Conservation (phyloP, 1,140 invertebrate species). For the Pseudomyrmex dendroicus region DNA sequence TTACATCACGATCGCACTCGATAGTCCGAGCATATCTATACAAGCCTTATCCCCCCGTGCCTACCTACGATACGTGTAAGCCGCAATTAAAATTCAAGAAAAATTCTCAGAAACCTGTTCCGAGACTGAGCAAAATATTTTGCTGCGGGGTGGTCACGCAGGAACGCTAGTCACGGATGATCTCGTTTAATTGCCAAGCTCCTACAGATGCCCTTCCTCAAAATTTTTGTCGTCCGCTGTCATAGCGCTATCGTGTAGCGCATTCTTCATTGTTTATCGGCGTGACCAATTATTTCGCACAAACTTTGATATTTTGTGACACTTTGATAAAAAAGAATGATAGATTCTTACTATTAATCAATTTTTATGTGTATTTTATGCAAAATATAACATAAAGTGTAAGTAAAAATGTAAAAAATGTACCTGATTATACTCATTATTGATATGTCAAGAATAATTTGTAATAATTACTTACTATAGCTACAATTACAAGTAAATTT, state of each 20-base stretch:
- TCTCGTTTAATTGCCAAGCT: constrained; percentile 69
- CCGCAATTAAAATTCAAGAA: constrained; percentile 75
- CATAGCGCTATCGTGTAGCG: neutral
- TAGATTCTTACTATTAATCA: neutral
- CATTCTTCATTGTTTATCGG: neutral
- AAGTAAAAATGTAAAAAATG: neutral
- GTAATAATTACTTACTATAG: too few species aligned
- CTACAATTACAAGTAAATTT: too few species aligned
- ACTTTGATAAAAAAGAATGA: neutral
- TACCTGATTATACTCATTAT: neutral
- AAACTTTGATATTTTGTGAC: constrained; percentile 16
- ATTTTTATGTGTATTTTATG: neutral
- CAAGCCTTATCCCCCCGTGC: constrained; percentile 44
- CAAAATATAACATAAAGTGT: neutral
- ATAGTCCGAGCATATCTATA: constrained; percentile 62
- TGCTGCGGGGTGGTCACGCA: constrained; percentile 63
- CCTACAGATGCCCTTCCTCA: neutral
- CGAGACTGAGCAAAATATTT: constrained; percentile 61
- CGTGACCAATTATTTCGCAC: neutral
- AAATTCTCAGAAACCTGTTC: constrained; percentile 70
- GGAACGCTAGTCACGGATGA: constrained; percentile 60
- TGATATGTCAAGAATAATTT: too few species aligned
- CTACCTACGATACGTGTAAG: constrained; percentile 63
- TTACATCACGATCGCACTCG: constrained; percentile 73
- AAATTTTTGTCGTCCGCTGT: constrained; percentile 13